Base-by-base conservation (phyloP, 2,797 vertebrate genomes). In the Cheirogaleus major region DNA sequence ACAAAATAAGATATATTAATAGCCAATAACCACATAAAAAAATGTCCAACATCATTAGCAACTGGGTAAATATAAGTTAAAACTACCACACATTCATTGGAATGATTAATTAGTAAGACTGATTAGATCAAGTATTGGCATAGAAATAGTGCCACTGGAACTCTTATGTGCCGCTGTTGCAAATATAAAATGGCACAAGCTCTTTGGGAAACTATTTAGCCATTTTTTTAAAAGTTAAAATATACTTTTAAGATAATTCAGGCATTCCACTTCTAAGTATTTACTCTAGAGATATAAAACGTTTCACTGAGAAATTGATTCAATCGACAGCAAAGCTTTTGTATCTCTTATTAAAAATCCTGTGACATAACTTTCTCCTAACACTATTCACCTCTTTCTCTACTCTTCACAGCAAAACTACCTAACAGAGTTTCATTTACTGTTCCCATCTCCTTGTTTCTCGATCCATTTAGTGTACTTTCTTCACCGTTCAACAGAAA, bases 11-110 rank as follows among this genome's bases (percentile, higher is more conserved):
- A 76, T 86, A n/a, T 15, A 45, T 67, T 73, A 20, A 38, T 23
- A 96, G 23, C 4, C 30, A 87, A 57, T 73, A 79, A 79, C 15
- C 38, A 83, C 11, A 48, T 18, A 57, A 86, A 76, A 89, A 55
- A 5, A 78, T 67, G 7, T 22, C 38, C 7, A 83, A 41, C 0
- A 6, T 86, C 30, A 55, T n/a, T 73, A 67, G 25, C 38, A 12
- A 78, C 48, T 25, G 78, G n/a, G 45, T 4, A 70, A 81, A 65
- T 59, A 35, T 30, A 67, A 76, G 61, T 63, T 35, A 84, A 92
- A 35, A 50, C 30, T n/a, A 65, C 25, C 45, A 14, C n/a, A 52
- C 20, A 35, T 35, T 59, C 41, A 38, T 45, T 80, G 13, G 11
- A 14, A 59, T 91, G 23, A 79, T 50, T 80, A 50, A 59, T 83